Evolutionary conservation across 2,113 vertebrate genomes (phyloP), one percentile per base, ranked within the genome.

Genomic region (Brachypteracias leptosomus): DNA sequence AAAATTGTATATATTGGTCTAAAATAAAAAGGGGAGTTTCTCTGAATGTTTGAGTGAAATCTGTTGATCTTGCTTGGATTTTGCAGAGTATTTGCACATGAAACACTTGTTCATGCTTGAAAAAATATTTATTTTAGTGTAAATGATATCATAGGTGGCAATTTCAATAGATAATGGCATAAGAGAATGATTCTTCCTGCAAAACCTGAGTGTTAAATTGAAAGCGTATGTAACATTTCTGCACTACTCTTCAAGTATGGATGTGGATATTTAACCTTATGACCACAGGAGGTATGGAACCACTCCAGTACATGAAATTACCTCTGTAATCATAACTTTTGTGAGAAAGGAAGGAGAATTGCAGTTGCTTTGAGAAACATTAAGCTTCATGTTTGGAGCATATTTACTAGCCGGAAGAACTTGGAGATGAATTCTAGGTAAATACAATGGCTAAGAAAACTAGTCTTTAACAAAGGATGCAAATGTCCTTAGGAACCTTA

Each of bases 31-130:
- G 19, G 8, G 47, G 59, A 75, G 18, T 67, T 95, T 93, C 38
- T 93, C 15, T 78, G 42, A 77, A 68, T 44, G 8, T 90, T 90
- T 91, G 61, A 74, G 65, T 52, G 35, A 72, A 42, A 77, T 77
- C 40, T 81, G 42, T 81, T 93, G 44, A 84, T 72, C 72, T 79
- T 90, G 52, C 89, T 93, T 76, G 54, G 66, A 65, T 79, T 93
- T 88, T 47, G 65, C 36, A 70, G 28, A 88, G 21, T 74, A 57
- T 85, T 80, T 85, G 55, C 55, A 70, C 35, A 58, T n/a, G 9
- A 90, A 80, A 18, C 55, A 63, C 85, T 96, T 92, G 24, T 81
- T 88, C 21, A 33, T 47, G 75, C 59, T 90, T 90, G 24, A 75
- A 82, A 72, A 67, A 78, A 7, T 22, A 28, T 46, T 76, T 91